Evolutionary conservation across 1,140 invertebrate genomes (phyloP), one percentile per base, ranked within the genome.

Genomic region (Drosophila varians): DNA sequence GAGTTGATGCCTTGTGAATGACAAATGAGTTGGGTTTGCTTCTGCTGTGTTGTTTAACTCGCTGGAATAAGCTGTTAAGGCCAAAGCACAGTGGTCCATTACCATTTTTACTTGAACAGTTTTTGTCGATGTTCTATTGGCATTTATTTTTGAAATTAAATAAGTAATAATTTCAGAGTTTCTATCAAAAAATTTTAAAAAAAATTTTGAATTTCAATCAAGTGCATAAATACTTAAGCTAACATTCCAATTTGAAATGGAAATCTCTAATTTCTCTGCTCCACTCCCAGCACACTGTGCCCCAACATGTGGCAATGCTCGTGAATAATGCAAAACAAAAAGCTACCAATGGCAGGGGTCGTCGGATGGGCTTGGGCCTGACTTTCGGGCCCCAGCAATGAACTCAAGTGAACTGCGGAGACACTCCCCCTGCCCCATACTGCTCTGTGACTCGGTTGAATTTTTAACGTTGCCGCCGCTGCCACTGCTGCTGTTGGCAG

Each of bases 361-460:
- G 55, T 3, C 47, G 46, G 34, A 55, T 66, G 51, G 51, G 43
- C 58, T 49, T 49, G 58, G 58, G 34, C 25, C 40, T 48, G 54
- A 19, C 54, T 38, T 57, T 64, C 12, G 48, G 45, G 69, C 49
- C 42, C 61, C 62, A 61, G 60, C 69, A 71, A 75, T 83, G 76
- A 84, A 87, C 82, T 80, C 66, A 6, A 18, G 34, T 86, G 80
- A 86, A 84, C 79, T 75, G 26, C 45, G 51, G 18, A 47, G 28
- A 18, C 46, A 34, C 21, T 9, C 36, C 40, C 21, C 23, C 21
- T 12, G 21, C 19, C 5, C 8, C 65, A 19, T 62, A 34, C 36
- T 23, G 16, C 19, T 43, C 46, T 31, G 28, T 31, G 28, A 31
- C 28, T 31, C 11, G 11, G 74, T 58, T 80, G 82, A 86, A 86